Percentiles rank a stretch among this genome's conserved stretches.
phyloP scores from a whole-genome alignment of 2,888 invertebrate species.

The Antitype chi region DNA sequence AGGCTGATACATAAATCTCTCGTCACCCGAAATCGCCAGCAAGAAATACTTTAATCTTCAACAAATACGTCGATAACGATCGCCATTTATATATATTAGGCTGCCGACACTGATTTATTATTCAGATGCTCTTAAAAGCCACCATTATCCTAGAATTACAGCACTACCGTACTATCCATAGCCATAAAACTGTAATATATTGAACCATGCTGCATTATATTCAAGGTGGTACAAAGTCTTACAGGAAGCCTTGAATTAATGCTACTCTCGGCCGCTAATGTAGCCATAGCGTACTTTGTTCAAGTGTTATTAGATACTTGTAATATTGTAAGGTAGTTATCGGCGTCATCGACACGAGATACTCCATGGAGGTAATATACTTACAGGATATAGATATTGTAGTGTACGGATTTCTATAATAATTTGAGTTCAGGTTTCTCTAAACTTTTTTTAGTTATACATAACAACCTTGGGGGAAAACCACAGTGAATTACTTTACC shows the following conservation, averaged over 20 bases:
- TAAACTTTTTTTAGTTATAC: neutral
- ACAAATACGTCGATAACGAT: constrained; percentile 34
- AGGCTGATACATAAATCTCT: constrained; percentile 31
- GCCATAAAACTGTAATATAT: constrained; percentile 35
- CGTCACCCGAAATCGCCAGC: constrained; percentile 18
- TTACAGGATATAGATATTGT: neutral
- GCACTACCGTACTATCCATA: constrained; percentile 1
- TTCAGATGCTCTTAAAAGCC: constrained; percentile 11
- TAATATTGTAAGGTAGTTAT: constrained; percentile 21
- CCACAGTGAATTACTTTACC: neutral
- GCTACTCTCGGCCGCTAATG: constrained; percentile 11
- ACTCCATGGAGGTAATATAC: neutral
- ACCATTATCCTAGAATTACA: constrained; percentile 25
- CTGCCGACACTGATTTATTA: constrained; percentile 28
- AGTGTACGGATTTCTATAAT: neutral
- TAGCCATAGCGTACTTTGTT: constrained; percentile 37
- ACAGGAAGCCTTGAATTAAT: constrained; percentile 41
- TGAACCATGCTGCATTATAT: constrained; percentile 26
- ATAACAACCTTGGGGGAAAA: neutral
- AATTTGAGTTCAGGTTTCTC: neutral
- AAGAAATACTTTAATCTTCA: constrained; percentile 24
- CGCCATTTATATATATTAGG: constrained; percentile 37
- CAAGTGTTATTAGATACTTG: constrained; percentile 32
- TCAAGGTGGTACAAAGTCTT: constrained; percentile 39
- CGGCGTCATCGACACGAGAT: constrained; percentile 16